Base-by-base conservation (phyloP, 1,140 invertebrate genomes). In the Cephus cinctus region DNA sequence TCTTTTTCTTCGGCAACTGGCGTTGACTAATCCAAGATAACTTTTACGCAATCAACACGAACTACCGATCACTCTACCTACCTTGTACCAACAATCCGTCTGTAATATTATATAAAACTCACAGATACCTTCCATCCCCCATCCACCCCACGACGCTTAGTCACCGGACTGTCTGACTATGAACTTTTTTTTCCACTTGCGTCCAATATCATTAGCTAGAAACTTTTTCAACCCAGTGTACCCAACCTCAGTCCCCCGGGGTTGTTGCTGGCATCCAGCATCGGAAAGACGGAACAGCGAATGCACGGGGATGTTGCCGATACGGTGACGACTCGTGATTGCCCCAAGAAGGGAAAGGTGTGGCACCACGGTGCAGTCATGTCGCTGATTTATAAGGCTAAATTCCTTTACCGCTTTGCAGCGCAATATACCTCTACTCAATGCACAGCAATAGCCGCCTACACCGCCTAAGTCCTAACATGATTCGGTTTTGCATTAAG, bases 281-380 rank as follows among this genome's bases (percentile, higher is more conserved):
- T 3, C 36, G 8, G 8, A 22, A 8, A 9, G 18, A 32, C n/a
- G 20, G 30, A n/a, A 36, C 45, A 20, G 31, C 20, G 42, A 21
- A 27, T 8, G 15, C 54, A n/a, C n/a, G 32, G 56, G 56, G 57
- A 55, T 58, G 59, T 62, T 54, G 63, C 46, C 53, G 57, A 57
- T 58, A 56, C 56, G 49, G 54, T 66, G 65, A 73, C 66, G 64
- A 67, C 66, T 56, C 57, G 70, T 73, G 70, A 73, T 71, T 70
- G 70, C 70, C 70, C 62, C 59, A 74, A 76, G 75, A 77, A 75
- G 73, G 73, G 73, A 77, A 77, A 77, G 75, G 75, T 75, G 75
- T 75, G 75, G 73, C 71, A 55, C 30, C 45, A 41, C 53, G 50
- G 61, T 53, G 51, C 62, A 72, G 67, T 75, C 74, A 67, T 76